These are phyloP conservation scores for Cacatua alba DNA, from an alignment of 2,113 vertebrate species.

Conservation along the genomic window DNA sequence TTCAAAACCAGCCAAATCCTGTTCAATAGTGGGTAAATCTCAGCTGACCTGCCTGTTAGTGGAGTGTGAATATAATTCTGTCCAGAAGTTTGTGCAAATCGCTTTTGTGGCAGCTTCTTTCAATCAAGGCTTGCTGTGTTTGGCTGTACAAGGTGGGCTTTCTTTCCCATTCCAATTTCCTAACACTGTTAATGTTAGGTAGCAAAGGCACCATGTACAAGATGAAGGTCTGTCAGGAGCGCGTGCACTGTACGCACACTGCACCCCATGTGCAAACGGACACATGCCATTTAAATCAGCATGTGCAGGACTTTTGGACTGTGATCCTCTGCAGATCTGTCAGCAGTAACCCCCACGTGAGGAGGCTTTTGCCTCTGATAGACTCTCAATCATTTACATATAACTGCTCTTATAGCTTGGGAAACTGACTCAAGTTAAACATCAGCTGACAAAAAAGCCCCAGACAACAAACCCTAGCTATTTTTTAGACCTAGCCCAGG, in stretches of 20 bases:
- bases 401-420: not conserved
- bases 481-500: not conserved
- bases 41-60: not conserved
- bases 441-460: not conserved
- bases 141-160: not conserved
- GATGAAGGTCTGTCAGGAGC: not conserved
- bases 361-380: not conserved
- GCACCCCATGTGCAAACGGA: fast-evolving
- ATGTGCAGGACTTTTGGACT: not conserved
- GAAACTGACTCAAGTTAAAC: not conserved
- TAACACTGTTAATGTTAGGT: not conserved
- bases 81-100: not conserved
- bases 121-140: not conserved
- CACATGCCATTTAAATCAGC: not conserved
- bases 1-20: not conserved
- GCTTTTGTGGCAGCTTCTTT: not conserved
- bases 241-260: fast-evolving
- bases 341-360: not conserved
- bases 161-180: not conserved
- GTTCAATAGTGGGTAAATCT: not conserved
- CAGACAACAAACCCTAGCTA: not conserved
- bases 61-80: not conserved
- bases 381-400: not conserved
- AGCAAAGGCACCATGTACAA: not conserved
- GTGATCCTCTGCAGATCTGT: not conserved